These are phyloP conservation scores for Temnothorax ravouxi DNA, from an alignment of 2,888 invertebrate species.

Conservation along the genomic window DNA sequence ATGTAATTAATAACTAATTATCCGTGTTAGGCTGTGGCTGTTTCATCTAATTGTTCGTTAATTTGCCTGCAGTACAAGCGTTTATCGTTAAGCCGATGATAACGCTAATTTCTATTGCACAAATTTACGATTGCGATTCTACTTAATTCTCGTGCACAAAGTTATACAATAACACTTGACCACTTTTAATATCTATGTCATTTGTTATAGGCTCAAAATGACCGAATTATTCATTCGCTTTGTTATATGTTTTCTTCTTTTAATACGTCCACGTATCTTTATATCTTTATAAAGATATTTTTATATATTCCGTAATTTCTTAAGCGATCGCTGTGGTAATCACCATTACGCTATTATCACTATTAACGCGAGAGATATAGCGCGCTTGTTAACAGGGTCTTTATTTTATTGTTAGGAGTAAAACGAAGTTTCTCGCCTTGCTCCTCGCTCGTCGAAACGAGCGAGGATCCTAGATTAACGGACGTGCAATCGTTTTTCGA, in stretches of 20 bases:
- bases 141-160: slow-evolving; percentile 38
- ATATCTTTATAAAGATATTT: not conserved
- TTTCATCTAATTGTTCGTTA: slow-evolving; percentile 16
- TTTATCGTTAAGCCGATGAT: not conserved
- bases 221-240: not conserved
- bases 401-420: slow-evolving; percentile 39
- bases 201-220: not conserved
- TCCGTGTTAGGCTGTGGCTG: not conserved
- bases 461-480: not conserved
- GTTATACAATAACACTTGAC: slow-evolving; percentile 15
- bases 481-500: not conserved
- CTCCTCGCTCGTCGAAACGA: not conserved
- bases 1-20: slow-evolving; percentile 10
- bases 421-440: slow-evolving; percentile 29
- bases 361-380: slow-evolving; percentile 3
- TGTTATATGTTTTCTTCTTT: not conserved
- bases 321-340: not conserved
- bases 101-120: slow-evolving; percentile 19
- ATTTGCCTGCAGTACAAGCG: slow-evolving; percentile 9
- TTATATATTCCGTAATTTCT: slow-evolving; percentile 36
- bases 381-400: slow-evolving; percentile 29
- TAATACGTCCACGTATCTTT: not conserved
- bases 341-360: not conserved
- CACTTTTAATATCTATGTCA: not conserved
- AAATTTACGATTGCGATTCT: slow-evolving; percentile 23